Evolutionary conservation across 30 jellyfish, hydroid and myxozoan species (phyloP).

Genomic region (Sanderia malayensis): DNA sequence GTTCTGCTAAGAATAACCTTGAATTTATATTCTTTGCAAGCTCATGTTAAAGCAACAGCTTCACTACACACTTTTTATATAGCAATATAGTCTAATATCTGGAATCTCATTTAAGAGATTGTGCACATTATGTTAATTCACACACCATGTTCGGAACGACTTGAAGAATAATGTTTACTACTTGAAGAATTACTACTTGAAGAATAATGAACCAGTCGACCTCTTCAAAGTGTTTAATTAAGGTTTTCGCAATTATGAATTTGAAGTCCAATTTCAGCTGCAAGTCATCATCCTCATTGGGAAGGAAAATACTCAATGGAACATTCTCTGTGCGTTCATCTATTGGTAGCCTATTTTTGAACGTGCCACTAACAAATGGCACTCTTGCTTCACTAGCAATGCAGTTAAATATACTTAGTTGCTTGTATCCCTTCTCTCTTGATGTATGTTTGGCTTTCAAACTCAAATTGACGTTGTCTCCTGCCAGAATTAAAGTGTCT

Average conservation of each 20-base stretch:
- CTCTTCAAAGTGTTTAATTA: background rate
- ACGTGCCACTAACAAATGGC: background rate
- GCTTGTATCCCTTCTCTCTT: background rate
- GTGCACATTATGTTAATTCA: no score
- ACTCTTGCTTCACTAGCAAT: background rate
- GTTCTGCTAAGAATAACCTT: no score
- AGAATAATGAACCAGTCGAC: background rate
- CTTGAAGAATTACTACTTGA: no score
- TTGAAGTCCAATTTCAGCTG: background rate
- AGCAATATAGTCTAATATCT: no score
- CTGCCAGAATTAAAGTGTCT: constrained; percentile 4
- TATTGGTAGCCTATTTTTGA: background rate
- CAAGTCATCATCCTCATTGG: background rate
- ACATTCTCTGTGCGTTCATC: background rate
- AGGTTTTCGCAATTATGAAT: background rate
- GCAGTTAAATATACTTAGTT: constrained; percentile 1
- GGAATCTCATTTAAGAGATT: no score
- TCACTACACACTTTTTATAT: no score
- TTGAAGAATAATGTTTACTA: no score
- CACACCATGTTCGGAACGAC: no score
- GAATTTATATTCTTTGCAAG: no score
- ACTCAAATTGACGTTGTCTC: constrained; percentile 4
- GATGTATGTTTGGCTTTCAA: background rate
- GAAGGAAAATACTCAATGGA: background rate
- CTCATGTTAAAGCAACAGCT: no score